phyloP scores from a whole-genome alignment of 1,140 invertebrate species.

The Sweltsa coloradensis region DNA sequence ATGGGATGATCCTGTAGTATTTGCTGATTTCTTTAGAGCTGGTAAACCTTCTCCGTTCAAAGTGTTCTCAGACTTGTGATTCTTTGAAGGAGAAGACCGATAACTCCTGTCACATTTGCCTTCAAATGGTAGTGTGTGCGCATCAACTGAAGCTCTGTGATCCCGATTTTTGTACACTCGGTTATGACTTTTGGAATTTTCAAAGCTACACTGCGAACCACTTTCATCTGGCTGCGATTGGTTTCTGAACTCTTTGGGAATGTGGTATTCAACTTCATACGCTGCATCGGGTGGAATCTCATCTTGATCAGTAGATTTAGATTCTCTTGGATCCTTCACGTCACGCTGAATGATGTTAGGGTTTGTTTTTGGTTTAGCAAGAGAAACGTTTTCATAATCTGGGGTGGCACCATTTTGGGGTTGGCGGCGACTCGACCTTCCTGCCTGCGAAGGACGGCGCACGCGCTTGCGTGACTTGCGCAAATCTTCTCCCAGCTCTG shows the following conservation, averaged over 20 bases:
- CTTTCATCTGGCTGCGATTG: neutral
- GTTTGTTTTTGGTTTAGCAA: neutral
- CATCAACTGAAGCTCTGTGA: neutral
- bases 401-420: neutral
- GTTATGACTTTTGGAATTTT: neutral
- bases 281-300: slow-evolving; percentile 5
- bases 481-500: slow-evolving; percentile 33
- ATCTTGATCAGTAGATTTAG: neutral
- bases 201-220: no score
- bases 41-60: neutral
- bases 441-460: slow-evolving; percentile 30
- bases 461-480: slow-evolving; percentile 29
- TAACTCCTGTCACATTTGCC: neutral
- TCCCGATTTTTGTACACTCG: neutral
- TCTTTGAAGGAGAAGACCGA: neutral
- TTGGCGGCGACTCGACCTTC: slow-evolving; percentile 23
- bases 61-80: slow-evolving; percentile 2
- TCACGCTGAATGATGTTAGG: neutral
- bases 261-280: no score
- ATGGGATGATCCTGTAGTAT: neutral
- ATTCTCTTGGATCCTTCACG: neutral
- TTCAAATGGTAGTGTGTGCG: neutral
- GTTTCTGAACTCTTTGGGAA: neutral
- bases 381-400: slow-evolving; percentile 1
- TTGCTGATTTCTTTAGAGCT: slow-evolving; percentile 1